phyloP scores from a whole-genome alignment of 2,888 invertebrate genomes.

The Alsophila aescularia region DNA sequence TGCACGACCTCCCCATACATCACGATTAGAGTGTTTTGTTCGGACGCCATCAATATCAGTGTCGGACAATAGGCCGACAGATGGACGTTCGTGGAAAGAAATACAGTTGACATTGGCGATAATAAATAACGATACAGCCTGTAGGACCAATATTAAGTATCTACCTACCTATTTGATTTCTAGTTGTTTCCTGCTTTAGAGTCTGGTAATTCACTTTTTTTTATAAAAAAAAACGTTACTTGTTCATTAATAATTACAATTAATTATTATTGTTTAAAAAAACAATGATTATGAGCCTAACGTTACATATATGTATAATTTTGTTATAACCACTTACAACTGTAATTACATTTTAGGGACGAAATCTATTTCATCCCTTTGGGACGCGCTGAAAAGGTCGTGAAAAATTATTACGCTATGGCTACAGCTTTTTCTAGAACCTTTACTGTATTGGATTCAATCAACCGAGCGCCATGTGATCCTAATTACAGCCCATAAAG shows the following conservation, averaged over 20 bases:
- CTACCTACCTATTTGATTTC: not conserved
- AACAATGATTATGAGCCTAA: too few relatives aligned
- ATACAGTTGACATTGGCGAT: constrained; percentile 12
- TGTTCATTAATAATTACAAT: too few relatives aligned
- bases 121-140: constrained; percentile 6
- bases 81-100: constrained; percentile 13
- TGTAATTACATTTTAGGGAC: not conserved
- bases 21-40: constrained; percentile 32
- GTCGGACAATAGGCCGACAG: constrained; percentile 32
- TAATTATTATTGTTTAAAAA: too few relatives aligned
- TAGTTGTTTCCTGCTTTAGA: not conserved
- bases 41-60: constrained; percentile 42
- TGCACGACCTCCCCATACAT: constrained; percentile 20
- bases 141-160: not conserved
- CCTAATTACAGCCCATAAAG: constrained; percentile 4
- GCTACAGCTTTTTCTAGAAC: constrained; percentile 3
- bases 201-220: not conserved
- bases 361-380: constrained; percentile 2
- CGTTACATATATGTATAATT: too few relatives aligned
- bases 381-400: constrained; percentile 3
- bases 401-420: constrained; percentile 10
- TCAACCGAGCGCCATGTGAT: constrained; percentile 2
- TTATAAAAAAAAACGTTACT: too few relatives aligned
- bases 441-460: constrained; percentile 2
- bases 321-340: not conserved